Evolutionary conservation across 1,140 invertebrate species (phyloP), one percentile per base, ranked within the genome.

Genomic region (Drosophila trapezifrons): DNA sequence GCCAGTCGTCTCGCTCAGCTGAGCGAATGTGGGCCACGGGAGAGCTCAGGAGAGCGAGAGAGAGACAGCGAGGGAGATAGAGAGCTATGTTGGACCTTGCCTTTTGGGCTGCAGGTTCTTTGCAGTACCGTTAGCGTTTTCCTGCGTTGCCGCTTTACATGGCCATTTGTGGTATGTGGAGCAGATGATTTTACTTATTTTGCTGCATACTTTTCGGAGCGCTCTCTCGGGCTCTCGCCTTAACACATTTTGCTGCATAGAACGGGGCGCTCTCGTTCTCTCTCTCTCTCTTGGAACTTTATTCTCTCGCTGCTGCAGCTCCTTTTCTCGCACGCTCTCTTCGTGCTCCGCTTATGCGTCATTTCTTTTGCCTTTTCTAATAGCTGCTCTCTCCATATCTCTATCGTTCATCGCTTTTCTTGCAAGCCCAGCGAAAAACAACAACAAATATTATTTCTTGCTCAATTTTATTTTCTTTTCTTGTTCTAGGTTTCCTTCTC

Each of bases 41-140:
- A 59, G 57, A 58, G 37, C 27, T n/a, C 47, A 7, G n/a, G 25
- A 49, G 25, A 29, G 17, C n/a, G 15, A 40, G 35, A 38, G n/a
- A 67, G 40, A 17, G 27, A 20, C 17, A 49, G 35, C 40, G 29
- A 22, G 35, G 35, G 29, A 22, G 32, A 35, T 22, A 54, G 60
- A 45, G 52, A 35, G 22, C 38, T 17, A 10, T 32, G 25, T 57
- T 54, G n/a, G 13, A 27, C 8, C 46, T 13, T 65, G 59, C 64
- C 56, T 70, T 89, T 86, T 83, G 84, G 40, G 20, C 80, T 89
- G 84, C 80, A 71, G 57, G 47, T 89, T 80, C 83, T 89, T 77
- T 89, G 80, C 83, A 87, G 83, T 74, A 78, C 83, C 83, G 80
- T 76, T 87, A 62, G 62, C 65, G 62, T 67, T 82, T 49, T 89